Evolutionary conservation across 53 echinoderm and acorn worm genomes (phyloP).

Genomic region (Hippasteria phrygiana): DNA sequence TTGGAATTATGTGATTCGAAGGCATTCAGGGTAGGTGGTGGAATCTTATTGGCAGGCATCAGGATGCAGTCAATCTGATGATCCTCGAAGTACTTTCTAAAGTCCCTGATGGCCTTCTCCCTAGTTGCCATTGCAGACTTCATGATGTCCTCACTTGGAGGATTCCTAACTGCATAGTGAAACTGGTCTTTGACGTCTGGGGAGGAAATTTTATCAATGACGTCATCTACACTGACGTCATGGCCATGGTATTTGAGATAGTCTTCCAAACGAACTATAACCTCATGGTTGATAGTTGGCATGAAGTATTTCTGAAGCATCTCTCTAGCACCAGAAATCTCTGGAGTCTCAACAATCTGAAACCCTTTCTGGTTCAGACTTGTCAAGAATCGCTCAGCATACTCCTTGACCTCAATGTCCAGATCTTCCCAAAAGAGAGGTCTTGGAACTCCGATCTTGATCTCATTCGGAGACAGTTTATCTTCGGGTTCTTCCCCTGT

Average conservation of each 20-base stretch:
- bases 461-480: constrained; percentile 2
- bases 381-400: constrained; percentile 29
- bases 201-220: constrained; percentile 35
- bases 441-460: constrained; percentile 30
- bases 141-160: not conserved
- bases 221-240: constrained; percentile 3
- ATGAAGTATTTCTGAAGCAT: constrained; percentile 1
- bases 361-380: constrained; percentile 21
- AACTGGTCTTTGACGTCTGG: constrained; percentile 20
- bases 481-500: constrained; percentile 20
- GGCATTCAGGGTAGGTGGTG: constrained; percentile 1
- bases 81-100: constrained; percentile 27
- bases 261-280: constrained; percentile 25
- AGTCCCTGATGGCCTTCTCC: constrained; percentile 9
- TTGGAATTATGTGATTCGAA: not conserved
- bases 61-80: constrained; percentile 40
- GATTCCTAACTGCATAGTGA: not conserved
- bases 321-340: constrained; percentile 37
- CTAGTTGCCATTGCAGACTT: constrained; percentile 21
- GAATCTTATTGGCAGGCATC: constrained; percentile 53
- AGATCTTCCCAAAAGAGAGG: constrained; percentile 49
- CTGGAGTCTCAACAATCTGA: not conserved
- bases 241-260: constrained; percentile 37
- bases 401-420: not conserved
- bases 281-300: constrained; percentile 3